A percentile compares a stretch with the other conserved stretches of the same genome.
Conservation (phyloP, 2,113 vertebrate genomes). For the Scomber colias region DNA sequence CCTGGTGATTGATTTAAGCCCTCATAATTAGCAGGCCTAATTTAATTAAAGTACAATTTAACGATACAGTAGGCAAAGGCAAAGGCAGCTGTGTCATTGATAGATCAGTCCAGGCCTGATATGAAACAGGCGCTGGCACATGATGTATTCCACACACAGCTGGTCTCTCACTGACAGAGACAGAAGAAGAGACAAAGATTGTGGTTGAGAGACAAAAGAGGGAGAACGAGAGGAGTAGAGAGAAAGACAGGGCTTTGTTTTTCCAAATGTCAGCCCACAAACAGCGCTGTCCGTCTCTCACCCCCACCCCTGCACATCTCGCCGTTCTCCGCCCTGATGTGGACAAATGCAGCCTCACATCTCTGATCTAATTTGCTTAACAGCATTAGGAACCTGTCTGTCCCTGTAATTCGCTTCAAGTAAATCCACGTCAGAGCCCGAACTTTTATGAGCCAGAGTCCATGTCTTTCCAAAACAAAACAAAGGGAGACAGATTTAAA, state of each 20-base stretch:
- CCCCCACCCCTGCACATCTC: conserved; percentile 28
- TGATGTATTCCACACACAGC: conserved; percentile 76
- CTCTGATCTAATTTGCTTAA: conserved; percentile 86
- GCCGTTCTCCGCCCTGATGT: conserved; percentile 49
- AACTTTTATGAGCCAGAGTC: conserved; percentile 70
- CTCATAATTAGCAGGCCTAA: conserved; percentile 88
- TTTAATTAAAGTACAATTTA: conserved; percentile 89
- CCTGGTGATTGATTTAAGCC: conserved; percentile 87
- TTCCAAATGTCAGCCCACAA: conserved; percentile 53
- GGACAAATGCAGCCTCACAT: conserved; percentile 79
- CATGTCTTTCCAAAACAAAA: conserved; percentile 55
- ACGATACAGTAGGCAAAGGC: conserved; percentile 82
- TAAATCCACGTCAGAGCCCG: conserved; percentile 65
- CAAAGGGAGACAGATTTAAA: conserved; percentile 55
- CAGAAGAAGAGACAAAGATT: conserved; percentile 40
- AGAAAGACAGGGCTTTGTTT: conserved; percentile 54
- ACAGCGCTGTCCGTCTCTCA: conserved; percentile 30
- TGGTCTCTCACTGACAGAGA: conserved; percentile 46
- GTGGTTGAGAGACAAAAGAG: conserved; percentile 38
- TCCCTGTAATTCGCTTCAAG: conserved; percentile 75
- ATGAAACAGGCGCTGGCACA: conserved; percentile 80
- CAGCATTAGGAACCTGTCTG: conserved; percentile 83
- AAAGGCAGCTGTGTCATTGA: conserved; percentile 85
- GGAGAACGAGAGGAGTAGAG: conserved; percentile 17
- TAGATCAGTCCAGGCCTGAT: conserved; percentile 81